A percentile compares a stretch with the other conserved stretches of the same genome.
Evolutionary conservation across 2,888 invertebrate genomes (phyloP).

Genomic region (Thymelicus sylvestris): DNA sequence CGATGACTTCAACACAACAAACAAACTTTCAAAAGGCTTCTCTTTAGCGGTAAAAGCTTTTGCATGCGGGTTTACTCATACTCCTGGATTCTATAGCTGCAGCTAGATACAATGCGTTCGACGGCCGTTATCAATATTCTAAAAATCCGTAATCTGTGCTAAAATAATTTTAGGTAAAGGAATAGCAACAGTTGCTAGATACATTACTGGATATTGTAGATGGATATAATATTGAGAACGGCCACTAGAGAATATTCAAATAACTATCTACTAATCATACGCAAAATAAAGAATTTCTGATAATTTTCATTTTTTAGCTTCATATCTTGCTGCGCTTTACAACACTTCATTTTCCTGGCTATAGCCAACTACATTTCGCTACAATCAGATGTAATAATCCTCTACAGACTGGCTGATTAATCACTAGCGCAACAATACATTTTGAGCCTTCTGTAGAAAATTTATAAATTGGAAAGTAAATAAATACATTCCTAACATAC

Average conservation of each 20-base stretch:
- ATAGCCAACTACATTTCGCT: neutral
- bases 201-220: too few relatives aligned
- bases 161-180: too few relatives aligned
- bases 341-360: neutral
- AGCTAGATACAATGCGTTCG: neutral
- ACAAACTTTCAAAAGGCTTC: conserved; percentile 20
- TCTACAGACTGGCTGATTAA: neutral
- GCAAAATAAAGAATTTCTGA: too few relatives aligned
- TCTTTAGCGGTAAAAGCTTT: conserved; percentile 18
- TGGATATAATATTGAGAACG: too few relatives aligned
- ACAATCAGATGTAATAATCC: neutral
- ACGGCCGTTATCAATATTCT: too few relatives aligned
- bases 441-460: neutral
- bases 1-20: conserved; percentile 11
- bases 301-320: neutral
- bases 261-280: too few relatives aligned
- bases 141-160: too few relatives aligned
- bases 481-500: too few relatives aligned
- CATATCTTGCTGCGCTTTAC: conserved; percentile 3
- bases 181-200: too few relatives aligned
- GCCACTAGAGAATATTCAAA: too few relatives aligned
- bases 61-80: conserved; percentile 26
- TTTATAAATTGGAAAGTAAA: too few relatives aligned
- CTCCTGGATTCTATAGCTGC: neutral
- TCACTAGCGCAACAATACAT: neutral